Base-by-base conservation (phyloP, 2,113 vertebrate species). In the Daubentonia madagascariensis region DNA sequence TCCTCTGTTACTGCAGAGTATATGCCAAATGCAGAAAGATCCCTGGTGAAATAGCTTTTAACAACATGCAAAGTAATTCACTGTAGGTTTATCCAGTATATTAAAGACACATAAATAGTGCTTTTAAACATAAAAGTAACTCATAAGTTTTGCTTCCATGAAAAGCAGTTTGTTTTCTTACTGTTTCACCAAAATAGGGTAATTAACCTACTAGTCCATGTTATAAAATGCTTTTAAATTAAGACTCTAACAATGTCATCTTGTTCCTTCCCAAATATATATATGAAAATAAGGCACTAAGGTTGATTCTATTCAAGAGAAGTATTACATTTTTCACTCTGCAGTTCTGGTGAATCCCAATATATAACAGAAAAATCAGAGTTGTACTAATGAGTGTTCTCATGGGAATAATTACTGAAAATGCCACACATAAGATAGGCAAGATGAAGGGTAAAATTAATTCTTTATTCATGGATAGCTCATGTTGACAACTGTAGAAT, bases 61-160 rank as follows among this genome's bases (percentile, higher is more conserved):
- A 92, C 45, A 96, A 81, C 57, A 97, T 61, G 35, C 63, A 97
- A 87, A 96, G 94, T 65, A 76, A 97, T 87, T 97, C 75, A 97
- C 0, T 63, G n/a, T 65, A 84, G 37, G 25, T 85, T 94, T 97
- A 59, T 30, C 92, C 10, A 88, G 48, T 70, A 85, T 91, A 96
- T 48, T 85, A 97, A 92, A 75, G 50, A 84, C 59, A 94, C 8
- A 43, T 9, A 85, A 95, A 88, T 18, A 30, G 30, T 88, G 11
- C 10, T 88, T 83, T 70, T 92, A 16, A 95, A 92, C 68, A 94
- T 57, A 48, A 90, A 96, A 78, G 23, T 57, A 90, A 81, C 20
- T 93, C 61, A 9, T 54, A 78, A 45, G 8, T 35, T 86, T 75
- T 87, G 20, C 57, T 90, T 97, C 70, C 50, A 88, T 79, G 68